phyloP scores from a whole-genome alignment of 2,113 vertebrate species.

The Hydropotes inermis region DNA sequence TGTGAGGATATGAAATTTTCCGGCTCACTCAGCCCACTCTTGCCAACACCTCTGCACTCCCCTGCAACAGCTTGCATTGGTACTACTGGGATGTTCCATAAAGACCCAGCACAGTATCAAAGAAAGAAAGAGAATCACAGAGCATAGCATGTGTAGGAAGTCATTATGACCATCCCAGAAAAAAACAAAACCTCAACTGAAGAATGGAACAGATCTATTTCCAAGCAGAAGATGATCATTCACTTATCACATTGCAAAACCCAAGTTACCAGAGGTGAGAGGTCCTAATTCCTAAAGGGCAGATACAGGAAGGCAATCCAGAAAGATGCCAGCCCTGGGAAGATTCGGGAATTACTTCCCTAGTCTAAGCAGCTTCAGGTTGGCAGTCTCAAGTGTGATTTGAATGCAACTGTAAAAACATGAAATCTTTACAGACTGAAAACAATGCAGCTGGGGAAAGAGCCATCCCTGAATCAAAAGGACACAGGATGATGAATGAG shows the following conservation, averaged over 20 bases:
- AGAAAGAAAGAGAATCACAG: neutral
- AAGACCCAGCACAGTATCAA: neutral
- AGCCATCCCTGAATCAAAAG: neutral
- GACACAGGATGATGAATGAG: too few species aligned
- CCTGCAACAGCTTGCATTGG: fast-evolving
- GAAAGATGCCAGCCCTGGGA: neutral
- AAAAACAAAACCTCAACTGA: neutral
- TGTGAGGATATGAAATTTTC: fast-evolving
- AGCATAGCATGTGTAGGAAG: fast-evolving
- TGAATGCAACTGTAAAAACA: neutral
- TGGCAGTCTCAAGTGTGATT: neutral
- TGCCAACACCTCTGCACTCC: neutral
- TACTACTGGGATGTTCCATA: fast-evolving
- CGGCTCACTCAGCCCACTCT: fast-evolving
- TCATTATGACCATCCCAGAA: neutral
- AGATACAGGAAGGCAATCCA: neutral
- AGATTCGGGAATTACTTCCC: neutral
- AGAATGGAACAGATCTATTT: fast-evolving
- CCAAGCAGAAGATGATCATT: neutral
- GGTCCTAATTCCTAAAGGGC: neutral
- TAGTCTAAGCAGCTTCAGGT: fast-evolving
- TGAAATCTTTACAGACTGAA: neutral
- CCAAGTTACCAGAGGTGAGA: neutral
- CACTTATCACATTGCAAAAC: too few species aligned
- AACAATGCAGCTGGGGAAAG: neutral